phyloP scores from a whole-genome alignment of 2,113 vertebrate species.

The Esox niger region DNA sequence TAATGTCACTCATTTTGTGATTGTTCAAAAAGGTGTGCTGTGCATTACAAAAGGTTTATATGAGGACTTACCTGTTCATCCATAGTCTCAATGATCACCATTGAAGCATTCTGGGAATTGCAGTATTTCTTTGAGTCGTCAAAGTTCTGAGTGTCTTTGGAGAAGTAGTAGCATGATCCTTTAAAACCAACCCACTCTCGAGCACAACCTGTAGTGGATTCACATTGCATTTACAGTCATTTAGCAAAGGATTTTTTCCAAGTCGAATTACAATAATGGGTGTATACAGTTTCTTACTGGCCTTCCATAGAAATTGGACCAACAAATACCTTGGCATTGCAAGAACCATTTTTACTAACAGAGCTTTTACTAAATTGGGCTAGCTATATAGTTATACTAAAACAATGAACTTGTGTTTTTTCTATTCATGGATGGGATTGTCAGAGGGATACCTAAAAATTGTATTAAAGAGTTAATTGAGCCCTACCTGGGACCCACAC shows the following conservation, averaged over 20 bases:
- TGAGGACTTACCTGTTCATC: slow-evolving; percentile 84
- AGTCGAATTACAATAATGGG: no score
- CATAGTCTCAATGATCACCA: slow-evolving; percentile 83
- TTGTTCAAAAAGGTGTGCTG: no score
- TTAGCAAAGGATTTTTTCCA: no score
- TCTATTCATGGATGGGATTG: neutral
- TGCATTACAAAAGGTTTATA: neutral
- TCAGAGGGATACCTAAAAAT: neutral
- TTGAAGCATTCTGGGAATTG: slow-evolving; percentile 70
- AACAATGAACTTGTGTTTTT: neutral
- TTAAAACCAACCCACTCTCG: slow-evolving; percentile 82
- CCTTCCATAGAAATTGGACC: no score
- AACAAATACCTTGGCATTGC: no score
- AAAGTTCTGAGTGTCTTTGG: slow-evolving; percentile 78
- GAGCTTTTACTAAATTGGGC: no score
- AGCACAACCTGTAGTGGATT: slow-evolving; percentile 78
- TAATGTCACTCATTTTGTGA: no score
- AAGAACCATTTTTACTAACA: no score
- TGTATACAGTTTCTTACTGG: no score
- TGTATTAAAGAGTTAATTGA: neutral
- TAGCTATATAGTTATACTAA: neutral
- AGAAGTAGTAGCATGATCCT: slow-evolving; percentile 90
- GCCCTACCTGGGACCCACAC: slow-evolving; percentile 52
- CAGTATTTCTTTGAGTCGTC: slow-evolving; percentile 80
- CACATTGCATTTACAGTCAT: no score